Evolutionary conservation across 1,140 invertebrate species (phyloP), one percentile per base, ranked within the genome.

Genomic region (Cyphomyrmex costatus): DNA sequence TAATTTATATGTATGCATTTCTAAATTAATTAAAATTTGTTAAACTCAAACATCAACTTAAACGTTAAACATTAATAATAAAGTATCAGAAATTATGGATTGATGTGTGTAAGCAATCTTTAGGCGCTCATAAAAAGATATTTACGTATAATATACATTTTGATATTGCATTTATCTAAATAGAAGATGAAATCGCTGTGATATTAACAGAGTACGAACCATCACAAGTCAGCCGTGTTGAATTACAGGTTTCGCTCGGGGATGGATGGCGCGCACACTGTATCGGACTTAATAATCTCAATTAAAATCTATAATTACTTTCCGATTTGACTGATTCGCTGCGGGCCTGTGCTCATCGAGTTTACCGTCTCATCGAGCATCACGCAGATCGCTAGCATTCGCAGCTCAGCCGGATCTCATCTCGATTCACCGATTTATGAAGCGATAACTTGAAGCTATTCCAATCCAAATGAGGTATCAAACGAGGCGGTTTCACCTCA

Each of bases 261-360:
- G 79, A 83, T 83, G 36, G 21, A 71, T 60, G 10, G 77, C 49
- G 46, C 63, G 33, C 46, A 8, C 10, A 53, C n/a, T 27, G 46
- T 66, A 79, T 68, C 63, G 30, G 53, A n/a, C 24, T 61, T 83
- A 74, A 83, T 74, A 83, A 83, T 83, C 79, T 83, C 53, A 60
- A 83, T 83, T 83, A 83, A 83, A 83, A 83, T 83, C 79, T 83
- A 83, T 83, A 83, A 83, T 74, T 83, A 74, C 68, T 83, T 83
- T 83, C 36, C 56, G 53, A 83, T 88, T 89, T 83, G 66, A 82
- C 80, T 77, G 79, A 89, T 82, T 66, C 78, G 76, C 60, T 33
- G 36, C 60, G 49, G 65, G 88, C 27, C 27, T 66, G 21, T 58
- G 60, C 24, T 63, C 68, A 16, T 33, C 58, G 61, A 61, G 49